A percentile compares a stretch with the other conserved stretches of the same genome.
Evolutionary conservation across 2,888 invertebrate species (phyloP).

Genomic region (Icerya purchasi): DNA sequence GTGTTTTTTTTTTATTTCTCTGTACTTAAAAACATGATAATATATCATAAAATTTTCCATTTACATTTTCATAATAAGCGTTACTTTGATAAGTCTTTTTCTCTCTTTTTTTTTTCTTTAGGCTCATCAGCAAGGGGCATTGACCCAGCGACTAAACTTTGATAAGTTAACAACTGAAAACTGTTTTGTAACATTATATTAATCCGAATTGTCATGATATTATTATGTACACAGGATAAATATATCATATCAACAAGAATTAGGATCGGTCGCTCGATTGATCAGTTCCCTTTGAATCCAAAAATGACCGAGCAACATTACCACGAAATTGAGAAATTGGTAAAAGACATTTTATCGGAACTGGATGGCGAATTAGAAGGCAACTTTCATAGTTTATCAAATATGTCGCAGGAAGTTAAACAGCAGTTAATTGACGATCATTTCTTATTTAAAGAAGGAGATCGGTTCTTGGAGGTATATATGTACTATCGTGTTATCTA

Average conservation of each 20-base stretch:
- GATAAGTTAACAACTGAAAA: too few species aligned
- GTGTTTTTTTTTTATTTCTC: too few species aligned
- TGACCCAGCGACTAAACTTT: too few species aligned
- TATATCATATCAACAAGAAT: constrained; percentile 89
- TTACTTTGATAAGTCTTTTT: too few species aligned
- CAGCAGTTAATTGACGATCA: constrained; percentile 94
- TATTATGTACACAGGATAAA: constrained; percentile 46
- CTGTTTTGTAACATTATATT: too few species aligned
- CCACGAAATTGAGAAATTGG: constrained; percentile 90
- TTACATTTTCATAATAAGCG: too few species aligned
- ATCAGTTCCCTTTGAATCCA: constrained; percentile 94
- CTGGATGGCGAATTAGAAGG: constrained; percentile 79
- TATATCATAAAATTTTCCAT: too few species aligned
- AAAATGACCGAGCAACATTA: constrained; percentile 90
- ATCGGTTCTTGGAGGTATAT: constrained; percentile 48
- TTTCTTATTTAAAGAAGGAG: constrained; percentile 95
- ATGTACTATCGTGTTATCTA: not conserved
- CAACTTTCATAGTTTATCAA: constrained; percentile 82
- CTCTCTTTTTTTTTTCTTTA: too few species aligned
- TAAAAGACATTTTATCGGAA: constrained; percentile 56
- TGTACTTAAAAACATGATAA: too few species aligned
- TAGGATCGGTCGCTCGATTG: constrained; percentile 82
- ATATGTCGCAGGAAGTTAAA: constrained; percentile 89
- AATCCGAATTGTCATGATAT: too few species aligned
- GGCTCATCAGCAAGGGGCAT: too few species aligned